These are phyloP conservation scores for Drymodes brunneopygia DNA, from an alignment of 2,113 vertebrate species.

Conservation along the genomic window DNA sequence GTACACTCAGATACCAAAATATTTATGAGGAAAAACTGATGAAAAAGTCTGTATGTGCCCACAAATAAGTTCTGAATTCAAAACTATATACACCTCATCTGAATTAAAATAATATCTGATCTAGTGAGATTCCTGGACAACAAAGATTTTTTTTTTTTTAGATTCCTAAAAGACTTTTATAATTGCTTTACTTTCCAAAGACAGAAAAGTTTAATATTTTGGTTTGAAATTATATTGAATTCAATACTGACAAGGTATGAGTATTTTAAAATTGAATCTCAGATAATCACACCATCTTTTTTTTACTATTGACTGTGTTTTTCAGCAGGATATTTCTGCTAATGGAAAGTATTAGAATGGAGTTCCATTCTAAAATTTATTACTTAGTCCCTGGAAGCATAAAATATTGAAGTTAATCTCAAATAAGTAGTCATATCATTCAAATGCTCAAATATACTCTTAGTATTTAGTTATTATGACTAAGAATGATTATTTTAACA, in stretches of 20 bases:
- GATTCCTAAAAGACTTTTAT: not conserved
- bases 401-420: not conserved
- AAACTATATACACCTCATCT: not conserved
- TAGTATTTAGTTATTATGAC: not conserved
- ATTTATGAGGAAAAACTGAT: not conserved
- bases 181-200: not conserved
- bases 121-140: not conserved
- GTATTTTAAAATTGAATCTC: not conserved
- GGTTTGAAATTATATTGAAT: not conserved
- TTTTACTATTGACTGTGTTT: not conserved
- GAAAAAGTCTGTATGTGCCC: not conserved
- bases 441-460: not conserved
- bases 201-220: not conserved
- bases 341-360: not conserved
- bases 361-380: not conserved
- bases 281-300: not conserved
- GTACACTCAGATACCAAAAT: not conserved
- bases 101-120: not conserved
- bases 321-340: not conserved
- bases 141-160: not conserved
- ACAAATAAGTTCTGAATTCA: not conserved
- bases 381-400: not conserved
- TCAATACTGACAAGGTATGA: not conserved
- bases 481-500: slow-evolving; percentile 49
- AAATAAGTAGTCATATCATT: not conserved